Evolutionary conservation across 2,113 vertebrate species (phyloP).

Genomic region (Speoplatyrhinus poulsoni): DNA sequence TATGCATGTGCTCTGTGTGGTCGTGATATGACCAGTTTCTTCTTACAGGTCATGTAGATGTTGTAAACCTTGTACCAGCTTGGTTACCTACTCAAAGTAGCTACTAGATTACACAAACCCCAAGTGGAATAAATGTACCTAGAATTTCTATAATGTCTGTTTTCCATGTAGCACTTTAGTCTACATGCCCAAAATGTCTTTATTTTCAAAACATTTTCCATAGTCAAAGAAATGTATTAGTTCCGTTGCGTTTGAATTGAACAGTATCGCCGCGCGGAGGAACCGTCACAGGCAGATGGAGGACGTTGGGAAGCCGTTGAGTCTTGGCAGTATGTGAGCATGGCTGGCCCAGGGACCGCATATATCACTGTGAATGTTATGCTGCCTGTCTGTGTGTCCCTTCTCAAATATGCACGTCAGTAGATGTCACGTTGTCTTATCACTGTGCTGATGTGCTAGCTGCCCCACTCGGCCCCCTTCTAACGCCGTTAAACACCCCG

Average conservation of each 20-base stretch:
- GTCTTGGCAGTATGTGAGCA: slow-evolving; percentile 66
- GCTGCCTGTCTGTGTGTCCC: slow-evolving; percentile 24
- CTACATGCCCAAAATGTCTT: not conserved
- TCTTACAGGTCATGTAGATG: not conserved
- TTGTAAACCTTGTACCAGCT: too few relatives aligned
- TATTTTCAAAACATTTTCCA: slow-evolving; percentile 1
- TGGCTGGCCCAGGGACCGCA: slow-evolving; percentile 49
- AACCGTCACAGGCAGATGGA: not conserved
- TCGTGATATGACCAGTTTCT: slow-evolving; percentile 11
- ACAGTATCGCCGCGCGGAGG: slow-evolving; percentile 9
- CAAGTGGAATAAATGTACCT: too few relatives aligned
- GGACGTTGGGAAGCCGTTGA: slow-evolving; percentile 35
- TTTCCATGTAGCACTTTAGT: not conserved
- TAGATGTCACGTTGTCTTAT: not conserved
- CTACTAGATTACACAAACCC: not conserved
- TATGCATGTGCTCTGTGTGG: slow-evolving; percentile 1
- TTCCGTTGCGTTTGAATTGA: slow-evolving; percentile 26
- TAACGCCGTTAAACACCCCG: slow-evolving; percentile 18
- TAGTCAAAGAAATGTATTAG: too few relatives aligned
- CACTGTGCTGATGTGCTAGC: not conserved
- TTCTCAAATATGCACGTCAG: slow-evolving; percentile 5
- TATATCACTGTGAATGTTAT: slow-evolving; percentile 37
- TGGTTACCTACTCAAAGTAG: not conserved
- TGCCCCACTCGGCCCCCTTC: slow-evolving; percentile 2
- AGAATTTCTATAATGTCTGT: too few relatives aligned